These are phyloP conservation scores for Ceratina japonica DNA, from an alignment of 1,140 invertebrate genomes.

Conservation along the genomic window DNA sequence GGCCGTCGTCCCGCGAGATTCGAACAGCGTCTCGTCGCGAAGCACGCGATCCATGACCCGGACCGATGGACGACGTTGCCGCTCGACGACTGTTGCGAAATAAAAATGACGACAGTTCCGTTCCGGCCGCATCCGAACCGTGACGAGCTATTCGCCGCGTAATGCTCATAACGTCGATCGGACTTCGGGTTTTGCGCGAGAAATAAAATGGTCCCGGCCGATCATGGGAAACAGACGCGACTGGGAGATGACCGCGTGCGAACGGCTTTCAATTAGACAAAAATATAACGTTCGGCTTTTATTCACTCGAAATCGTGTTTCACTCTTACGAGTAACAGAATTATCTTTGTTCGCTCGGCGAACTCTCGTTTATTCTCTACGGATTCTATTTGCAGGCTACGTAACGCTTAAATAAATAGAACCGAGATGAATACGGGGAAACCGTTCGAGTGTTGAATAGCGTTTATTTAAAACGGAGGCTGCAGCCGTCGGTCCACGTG, in stretches of 20 bases:
- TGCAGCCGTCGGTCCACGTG: neutral
- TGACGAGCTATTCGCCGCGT: slow-evolving; percentile 12
- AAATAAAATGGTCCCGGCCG: neutral
- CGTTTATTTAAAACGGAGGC: neutral
- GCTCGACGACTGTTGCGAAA: slow-evolving; percentile 45
- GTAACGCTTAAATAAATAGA: no score
- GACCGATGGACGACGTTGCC: neutral
- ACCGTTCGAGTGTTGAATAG: no score
- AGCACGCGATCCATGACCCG: slow-evolving; percentile 59
- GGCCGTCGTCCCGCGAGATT: slow-evolving; percentile 63
- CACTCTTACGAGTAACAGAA: no score
- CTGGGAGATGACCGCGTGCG: no score
- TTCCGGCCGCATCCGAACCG: neutral
- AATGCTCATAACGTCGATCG: neutral
- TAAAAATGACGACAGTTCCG: slow-evolving; percentile 30
- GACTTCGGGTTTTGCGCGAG: neutral
- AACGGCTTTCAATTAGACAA: no score
- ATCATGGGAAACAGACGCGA: no score
- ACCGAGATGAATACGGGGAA: no score
- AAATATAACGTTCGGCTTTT: no score
- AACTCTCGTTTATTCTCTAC: no score
- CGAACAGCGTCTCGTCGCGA: slow-evolving; percentile 28
- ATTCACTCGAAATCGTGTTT: no score
- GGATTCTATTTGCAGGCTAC: no score
- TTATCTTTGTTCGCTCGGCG: no score